Percentiles rank a stretch among this genome's conserved stretches.
Evolutionary conservation across 2,888 invertebrate genomes (phyloP).

Genomic region (Acleris emargana): DNA sequence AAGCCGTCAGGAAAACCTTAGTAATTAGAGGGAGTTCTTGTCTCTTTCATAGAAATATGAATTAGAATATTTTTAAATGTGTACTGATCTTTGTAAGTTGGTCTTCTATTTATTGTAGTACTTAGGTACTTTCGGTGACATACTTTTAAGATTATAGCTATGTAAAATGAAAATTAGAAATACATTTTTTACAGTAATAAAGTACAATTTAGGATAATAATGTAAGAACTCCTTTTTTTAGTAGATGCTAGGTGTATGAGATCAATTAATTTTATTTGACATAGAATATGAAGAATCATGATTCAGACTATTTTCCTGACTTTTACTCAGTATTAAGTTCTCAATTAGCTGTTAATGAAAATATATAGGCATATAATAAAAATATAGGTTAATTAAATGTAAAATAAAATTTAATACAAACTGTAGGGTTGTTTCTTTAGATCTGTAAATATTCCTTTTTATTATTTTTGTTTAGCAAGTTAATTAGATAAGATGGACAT

Average conservation of each 20-base stretch:
- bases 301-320: slow-evolving; percentile 64
- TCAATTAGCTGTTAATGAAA: slow-evolving; percentile 71
- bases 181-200: slow-evolving; percentile 67
- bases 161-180: slow-evolving; percentile 68
- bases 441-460: slow-evolving; percentile 73
- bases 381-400: slow-evolving; percentile 70
- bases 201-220: slow-evolving; percentile 78
- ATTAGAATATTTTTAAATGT: slow-evolving; percentile 69
- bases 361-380: slow-evolving; percentile 64
- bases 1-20: slow-evolving; percentile 78
- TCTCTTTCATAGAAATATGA: slow-evolving; percentile 68
- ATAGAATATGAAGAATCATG: slow-evolving; percentile 61
- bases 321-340: slow-evolving; percentile 80
- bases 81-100: slow-evolving; percentile 78
- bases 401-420: slow-evolving; percentile 76
- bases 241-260: slow-evolving; percentile 69
- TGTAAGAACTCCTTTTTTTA: slow-evolving; percentile 63
- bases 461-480: slow-evolving; percentile 42
- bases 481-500: not conserved
- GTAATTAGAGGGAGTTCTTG: slow-evolving; percentile 72
- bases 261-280: slow-evolving; percentile 60
- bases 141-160: slow-evolving; percentile 74
- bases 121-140: slow-evolving; percentile 78
- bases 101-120: slow-evolving; percentile 83
- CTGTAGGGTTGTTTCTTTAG: slow-evolving; percentile 80